A percentile compares a stretch with the other conserved stretches of the same genome.
Conservation (phyloP, 2,113 vertebrate species). For the Corvus cornix region DNA sequence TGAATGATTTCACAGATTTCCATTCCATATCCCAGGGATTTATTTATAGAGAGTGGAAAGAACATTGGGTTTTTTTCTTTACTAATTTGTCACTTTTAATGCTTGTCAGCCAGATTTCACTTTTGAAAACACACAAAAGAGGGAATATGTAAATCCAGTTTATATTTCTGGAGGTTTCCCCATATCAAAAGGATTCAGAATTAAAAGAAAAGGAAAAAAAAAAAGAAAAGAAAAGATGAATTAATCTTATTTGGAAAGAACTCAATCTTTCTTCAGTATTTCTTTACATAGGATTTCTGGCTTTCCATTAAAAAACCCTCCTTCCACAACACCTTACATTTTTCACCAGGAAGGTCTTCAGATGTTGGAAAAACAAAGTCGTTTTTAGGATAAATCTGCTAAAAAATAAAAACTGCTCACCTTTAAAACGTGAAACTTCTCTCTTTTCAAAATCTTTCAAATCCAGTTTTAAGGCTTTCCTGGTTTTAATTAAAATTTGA, state of each 20-base stretch:
- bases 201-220: background rate
- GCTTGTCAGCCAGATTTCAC: background rate
- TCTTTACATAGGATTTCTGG: background rate
- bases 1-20: background rate
- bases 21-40: background rate
- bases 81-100: background rate
- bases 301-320: background rate
- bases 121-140: background rate
- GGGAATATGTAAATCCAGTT: background rate
- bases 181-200: background rate
- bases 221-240: background rate
- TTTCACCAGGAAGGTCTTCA: background rate
- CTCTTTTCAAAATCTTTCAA: background rate
- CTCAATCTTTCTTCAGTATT: background rate
- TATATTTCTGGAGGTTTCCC: background rate
- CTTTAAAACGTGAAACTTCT: background rate
- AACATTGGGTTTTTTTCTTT: background rate
- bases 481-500: background rate
- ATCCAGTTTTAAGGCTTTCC: background rate
- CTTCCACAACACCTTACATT: background rate
- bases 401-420: background rate
- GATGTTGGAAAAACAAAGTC: background rate
- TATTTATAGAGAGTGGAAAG: background rate
- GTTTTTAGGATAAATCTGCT: fast-evolving
- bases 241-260: background rate